Evolutionary conservation across 2,113 vertebrate species (phyloP).

Genomic region (Hemibagrus wyckioides): DNA sequence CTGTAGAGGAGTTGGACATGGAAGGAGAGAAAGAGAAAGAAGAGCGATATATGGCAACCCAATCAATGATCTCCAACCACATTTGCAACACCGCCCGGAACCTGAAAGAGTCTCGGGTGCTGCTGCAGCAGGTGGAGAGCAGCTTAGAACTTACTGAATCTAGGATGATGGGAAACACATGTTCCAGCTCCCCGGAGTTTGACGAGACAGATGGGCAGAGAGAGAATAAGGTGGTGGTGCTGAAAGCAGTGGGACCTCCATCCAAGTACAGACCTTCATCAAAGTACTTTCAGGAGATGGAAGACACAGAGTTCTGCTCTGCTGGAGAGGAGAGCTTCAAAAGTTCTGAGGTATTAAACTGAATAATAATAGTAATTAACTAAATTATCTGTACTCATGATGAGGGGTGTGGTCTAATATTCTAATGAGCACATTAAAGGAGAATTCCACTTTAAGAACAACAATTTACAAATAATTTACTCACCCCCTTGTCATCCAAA

Average conservation of each 20-base stretch:
- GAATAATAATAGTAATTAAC: neutral
- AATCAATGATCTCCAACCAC: conserved; percentile 16
- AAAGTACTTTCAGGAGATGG: neutral
- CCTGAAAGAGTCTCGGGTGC: conserved; percentile 61
- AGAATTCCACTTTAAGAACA: no score
- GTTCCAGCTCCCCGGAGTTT: neutral
- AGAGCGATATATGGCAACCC: neutral
- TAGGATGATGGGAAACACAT: neutral
- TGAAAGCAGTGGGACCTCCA: conserved; percentile 57
- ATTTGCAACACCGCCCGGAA: conserved; percentile 58
- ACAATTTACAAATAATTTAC: no score
- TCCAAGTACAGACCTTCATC: conserved; percentile 35
- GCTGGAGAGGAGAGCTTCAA: conserved; percentile 51
- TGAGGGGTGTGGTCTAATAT: neutral
- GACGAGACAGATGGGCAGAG: conserved; percentile 37
- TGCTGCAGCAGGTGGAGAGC: conserved; percentile 56
- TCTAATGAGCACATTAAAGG: neutral
- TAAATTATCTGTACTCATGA: neutral
- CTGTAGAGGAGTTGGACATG: neutral
- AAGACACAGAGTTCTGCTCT: conserved; percentile 53
- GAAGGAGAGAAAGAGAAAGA: neutral
- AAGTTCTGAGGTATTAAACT: conserved; percentile 17
- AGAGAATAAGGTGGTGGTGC: neutral
- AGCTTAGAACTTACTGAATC: conserved; percentile 49
- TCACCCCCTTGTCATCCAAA: no score